These are phyloP conservation scores for Elgaria multicarinata DNA, from an alignment of 2,113 vertebrate genomes.

Conservation along the genomic window DNA sequence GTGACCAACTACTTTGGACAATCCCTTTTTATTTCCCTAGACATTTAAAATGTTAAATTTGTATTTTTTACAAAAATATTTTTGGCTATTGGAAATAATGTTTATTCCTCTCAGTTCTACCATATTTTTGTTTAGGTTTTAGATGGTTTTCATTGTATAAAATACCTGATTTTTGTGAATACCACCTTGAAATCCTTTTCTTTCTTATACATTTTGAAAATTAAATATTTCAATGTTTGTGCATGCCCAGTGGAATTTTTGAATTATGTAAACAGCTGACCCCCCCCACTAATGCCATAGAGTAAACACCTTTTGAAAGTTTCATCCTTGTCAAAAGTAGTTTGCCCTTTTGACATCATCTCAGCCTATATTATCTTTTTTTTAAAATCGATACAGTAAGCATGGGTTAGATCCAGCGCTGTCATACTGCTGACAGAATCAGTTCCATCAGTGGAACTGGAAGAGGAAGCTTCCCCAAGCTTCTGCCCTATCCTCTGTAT, in stretches of 20 bases:
- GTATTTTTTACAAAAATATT: no score
- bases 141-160: background rate
- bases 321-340: background rate
- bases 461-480: no score
- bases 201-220: no score
- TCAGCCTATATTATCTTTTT: constrained; percentile 30
- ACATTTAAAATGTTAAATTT: no score
- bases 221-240: no score
- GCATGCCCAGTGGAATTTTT: background rate
- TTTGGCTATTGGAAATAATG: background rate
- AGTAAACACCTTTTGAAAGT: background rate
- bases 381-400: background rate
- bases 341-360: background rate
- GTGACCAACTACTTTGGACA: background rate
- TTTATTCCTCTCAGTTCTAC: background rate
- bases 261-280: background rate
- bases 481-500: no score
- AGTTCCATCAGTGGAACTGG: no score
- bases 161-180: no score
- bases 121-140: background rate
- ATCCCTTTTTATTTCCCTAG: background rate
- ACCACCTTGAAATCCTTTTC: no score
- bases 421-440: no score
- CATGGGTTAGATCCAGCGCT: no score
- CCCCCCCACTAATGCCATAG: background rate